A percentile compares a stretch with the other conserved stretches of the same genome.
phyloP scores from a whole-genome alignment of 2,797 vertebrate species.

The Onychomys arenicola region DNA sequence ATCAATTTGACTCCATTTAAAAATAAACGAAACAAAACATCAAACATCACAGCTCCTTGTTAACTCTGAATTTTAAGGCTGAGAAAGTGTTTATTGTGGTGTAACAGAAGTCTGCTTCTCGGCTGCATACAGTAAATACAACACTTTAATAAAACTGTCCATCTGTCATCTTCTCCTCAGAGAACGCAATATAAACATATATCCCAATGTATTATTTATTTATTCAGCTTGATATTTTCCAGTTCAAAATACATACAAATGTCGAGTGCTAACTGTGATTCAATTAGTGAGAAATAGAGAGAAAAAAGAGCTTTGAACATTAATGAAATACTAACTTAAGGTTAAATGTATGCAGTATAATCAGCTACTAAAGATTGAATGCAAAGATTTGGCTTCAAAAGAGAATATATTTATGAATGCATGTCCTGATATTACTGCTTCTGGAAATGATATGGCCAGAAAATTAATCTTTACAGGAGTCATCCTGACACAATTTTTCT shows the following conservation, averaged over 20 bases:
- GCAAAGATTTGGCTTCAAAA: background rate
- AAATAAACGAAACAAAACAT: conserved; percentile 34
- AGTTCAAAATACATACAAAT: conserved; percentile 55
- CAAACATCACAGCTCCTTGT: background rate
- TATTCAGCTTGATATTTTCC: conserved; percentile 38
- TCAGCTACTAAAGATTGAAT: conserved; percentile 56
- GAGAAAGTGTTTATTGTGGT: background rate
- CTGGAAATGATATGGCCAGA: conserved; percentile 15
- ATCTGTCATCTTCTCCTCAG: background rate
- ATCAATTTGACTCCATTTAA: conserved; percentile 26
- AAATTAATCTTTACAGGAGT: conserved; percentile 29
- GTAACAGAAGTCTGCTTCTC: background rate
- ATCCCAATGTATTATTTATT: background rate
- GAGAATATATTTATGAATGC: conserved; percentile 17
- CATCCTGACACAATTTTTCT: background rate
- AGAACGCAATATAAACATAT: background rate
- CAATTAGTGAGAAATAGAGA: conserved; percentile 54
- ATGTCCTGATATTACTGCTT: background rate
- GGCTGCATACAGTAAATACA: background rate
- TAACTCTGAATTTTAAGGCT: background rate
- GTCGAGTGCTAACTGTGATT: conserved; percentile 52
- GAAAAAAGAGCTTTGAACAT: conserved; percentile 53
- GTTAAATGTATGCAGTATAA: conserved; percentile 63
- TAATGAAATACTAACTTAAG: conserved; percentile 70
- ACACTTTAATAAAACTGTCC: background rate